A percentile compares a stretch with the other conserved stretches of the same genome.
Evolutionary conservation across 2,113 vertebrate species (phyloP).

Genomic region (Odobenus rosmarus): DNA sequence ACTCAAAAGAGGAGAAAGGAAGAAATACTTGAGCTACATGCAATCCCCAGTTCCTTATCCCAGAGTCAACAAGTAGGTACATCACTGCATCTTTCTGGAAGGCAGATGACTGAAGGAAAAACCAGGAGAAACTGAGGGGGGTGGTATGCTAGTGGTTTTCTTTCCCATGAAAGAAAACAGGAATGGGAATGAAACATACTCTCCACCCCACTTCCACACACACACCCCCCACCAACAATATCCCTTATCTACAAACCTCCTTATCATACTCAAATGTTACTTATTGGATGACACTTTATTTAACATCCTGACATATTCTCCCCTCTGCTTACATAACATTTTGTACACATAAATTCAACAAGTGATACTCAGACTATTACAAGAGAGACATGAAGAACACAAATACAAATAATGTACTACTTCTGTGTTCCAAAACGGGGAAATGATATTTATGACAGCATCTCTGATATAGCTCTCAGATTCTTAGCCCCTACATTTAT

Average conservation of each 20-base stretch:
- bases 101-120: not conserved
- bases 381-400: not conserved
- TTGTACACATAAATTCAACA: not conserved
- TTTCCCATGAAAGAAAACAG: not conserved
- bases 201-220: too few species aligned
- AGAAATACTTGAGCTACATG: not conserved
- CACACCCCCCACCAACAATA: not conserved
- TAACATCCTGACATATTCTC: not conserved
- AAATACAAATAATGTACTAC: not conserved
- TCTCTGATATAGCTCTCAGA: not conserved
- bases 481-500: not conserved
- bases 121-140: not conserved
- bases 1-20: not conserved
- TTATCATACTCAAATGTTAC: not conserved
- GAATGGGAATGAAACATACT: not conserved
- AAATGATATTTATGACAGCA: not conserved
- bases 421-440: not conserved
- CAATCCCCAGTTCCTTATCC: not conserved
- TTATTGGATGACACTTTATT: not conserved
- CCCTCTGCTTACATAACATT: not conserved
- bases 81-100: not conserved
- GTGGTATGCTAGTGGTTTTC: not conserved
- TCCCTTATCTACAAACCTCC: not conserved
- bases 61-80: not conserved
- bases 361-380: not conserved